phyloP scores from a whole-genome alignment of 2,888 invertebrate genomes.

The Pyrgus malvae region DNA sequence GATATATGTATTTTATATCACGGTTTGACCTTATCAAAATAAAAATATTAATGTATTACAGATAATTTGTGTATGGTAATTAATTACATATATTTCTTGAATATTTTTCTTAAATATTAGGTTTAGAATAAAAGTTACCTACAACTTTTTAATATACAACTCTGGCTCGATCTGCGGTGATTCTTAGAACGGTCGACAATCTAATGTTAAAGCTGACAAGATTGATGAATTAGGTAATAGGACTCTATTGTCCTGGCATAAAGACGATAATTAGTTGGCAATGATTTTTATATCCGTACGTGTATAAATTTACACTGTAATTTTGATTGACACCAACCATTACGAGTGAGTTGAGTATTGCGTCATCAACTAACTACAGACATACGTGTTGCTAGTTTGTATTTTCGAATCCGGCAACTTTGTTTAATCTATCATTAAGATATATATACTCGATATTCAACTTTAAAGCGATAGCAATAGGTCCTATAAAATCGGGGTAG shows the following conservation, averaged over 20 bases:
- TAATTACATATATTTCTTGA: not conserved
- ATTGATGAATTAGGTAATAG: constrained; percentile 3
- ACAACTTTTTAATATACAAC: constrained; percentile 5
- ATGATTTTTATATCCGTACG: constrained; percentile 49
- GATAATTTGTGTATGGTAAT: not conserved
- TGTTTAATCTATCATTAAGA: constrained; percentile 33
- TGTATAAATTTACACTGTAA: constrained; percentile 70
- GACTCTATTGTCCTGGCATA: constrained; percentile 35
- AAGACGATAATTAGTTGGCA: constrained; percentile 46
- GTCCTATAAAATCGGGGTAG: not conserved
- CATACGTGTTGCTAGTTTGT: constrained; percentile 39
- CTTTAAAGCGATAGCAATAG: constrained; percentile 27
- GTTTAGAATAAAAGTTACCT: constrained; percentile 10
- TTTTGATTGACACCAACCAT: constrained; percentile 81
- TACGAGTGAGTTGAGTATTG: constrained; percentile 74
- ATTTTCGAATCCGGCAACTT: constrained; percentile 38
- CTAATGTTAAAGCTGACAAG: constrained; percentile 15
- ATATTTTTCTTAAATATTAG: not conserved
- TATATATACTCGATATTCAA: constrained; percentile 32
- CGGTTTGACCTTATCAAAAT: constrained; percentile 5
- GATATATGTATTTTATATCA: not conserved
- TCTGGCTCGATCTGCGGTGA: constrained; percentile 3
- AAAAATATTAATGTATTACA: constrained; percentile 2
- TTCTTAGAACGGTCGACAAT: constrained; percentile 13
- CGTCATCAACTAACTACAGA: constrained; percentile 73